These are phyloP conservation scores for Epicauta chinensis DNA, from an alignment of 1,140 invertebrate species.

Conservation along the genomic window DNA sequence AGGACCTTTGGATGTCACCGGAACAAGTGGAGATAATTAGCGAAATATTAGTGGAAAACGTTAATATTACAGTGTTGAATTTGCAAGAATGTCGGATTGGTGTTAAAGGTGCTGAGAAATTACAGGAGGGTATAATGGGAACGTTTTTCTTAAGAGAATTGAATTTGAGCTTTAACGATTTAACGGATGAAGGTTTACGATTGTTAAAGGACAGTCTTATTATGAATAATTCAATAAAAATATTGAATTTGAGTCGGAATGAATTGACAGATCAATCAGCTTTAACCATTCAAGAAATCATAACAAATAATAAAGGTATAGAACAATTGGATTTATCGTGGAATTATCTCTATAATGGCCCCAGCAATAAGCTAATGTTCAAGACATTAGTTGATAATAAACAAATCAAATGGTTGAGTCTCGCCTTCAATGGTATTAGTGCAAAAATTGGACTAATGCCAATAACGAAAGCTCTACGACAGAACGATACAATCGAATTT, in stretches of 20 bases:
- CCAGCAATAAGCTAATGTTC: conserved; percentile 21
- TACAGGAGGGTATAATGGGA: conserved; percentile 31
- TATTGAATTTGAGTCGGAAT: conserved; percentile 43
- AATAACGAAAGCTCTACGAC: conserved; percentile 23
- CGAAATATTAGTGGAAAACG: conserved; percentile 42
- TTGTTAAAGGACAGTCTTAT: conserved; percentile 34
- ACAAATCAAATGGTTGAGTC: conserved; percentile 21
- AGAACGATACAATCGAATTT: conserved; percentile 16
- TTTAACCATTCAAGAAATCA: conserved; percentile 33
- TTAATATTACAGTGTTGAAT: conserved; percentile 35
- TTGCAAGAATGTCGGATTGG: conserved; percentile 44
- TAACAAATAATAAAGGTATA: conserved; percentile 42
- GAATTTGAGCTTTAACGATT: conserved; percentile 40
- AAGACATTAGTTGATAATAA: conserved; percentile 18
- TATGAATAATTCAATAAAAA: conserved; percentile 35
- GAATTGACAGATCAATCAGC: conserved; percentile 38
- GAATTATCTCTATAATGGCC: conserved; percentile 41
- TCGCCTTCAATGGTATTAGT: conserved; percentile 34
- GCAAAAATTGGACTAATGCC: conserved; percentile 10
- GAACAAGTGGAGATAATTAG: conserved; percentile 42
- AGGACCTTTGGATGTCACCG: conserved; percentile 42
- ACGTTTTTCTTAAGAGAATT: conserved; percentile 36
- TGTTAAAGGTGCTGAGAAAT: conserved; percentile 30
- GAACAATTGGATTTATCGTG: conserved; percentile 44
- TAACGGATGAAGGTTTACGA: conserved; percentile 40